A percentile compares a stretch with the other conserved stretches of the same genome.
These are phyloP conservation scores for Paratrypauchen microcephalus DNA, from an alignment of 2,797 vertebrate species.

Conservation along the genomic window DNA sequence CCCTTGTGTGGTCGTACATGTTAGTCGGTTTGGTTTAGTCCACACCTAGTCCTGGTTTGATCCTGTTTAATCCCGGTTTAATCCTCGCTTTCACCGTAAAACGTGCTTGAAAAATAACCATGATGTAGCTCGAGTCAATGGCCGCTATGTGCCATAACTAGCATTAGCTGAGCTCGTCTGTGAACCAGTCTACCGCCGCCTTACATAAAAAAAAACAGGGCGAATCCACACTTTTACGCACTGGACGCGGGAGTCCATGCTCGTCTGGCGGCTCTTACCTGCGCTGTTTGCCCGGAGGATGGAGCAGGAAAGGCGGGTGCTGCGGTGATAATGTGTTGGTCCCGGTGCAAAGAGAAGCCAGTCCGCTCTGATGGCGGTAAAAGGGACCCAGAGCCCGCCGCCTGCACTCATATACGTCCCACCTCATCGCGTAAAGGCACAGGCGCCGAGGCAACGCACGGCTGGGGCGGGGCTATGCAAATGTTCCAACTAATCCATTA, in stretches of 20 bases:
- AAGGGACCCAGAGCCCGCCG: slow-evolving; percentile 91
- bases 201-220: background rate
- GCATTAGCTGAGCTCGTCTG: slow-evolving; percentile 56
- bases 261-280: slow-evolving; percentile 59
- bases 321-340: slow-evolving; percentile 69
- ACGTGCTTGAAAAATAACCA: slow-evolving; percentile 34
- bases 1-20: background rate
- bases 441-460: background rate
- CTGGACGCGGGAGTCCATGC: background rate
- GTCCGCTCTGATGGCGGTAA: slow-evolving; percentile 91
- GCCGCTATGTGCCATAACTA: slow-evolving; percentile 57
- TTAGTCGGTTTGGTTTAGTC: background rate
- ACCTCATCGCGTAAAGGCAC: slow-evolving; percentile 78
- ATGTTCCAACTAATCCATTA: too few relatives aligned
- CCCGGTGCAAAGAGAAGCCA: slow-evolving; percentile 72
- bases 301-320: slow-evolving; percentile 51
- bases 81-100: background rate
- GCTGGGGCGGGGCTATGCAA: background rate
- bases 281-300: slow-evolving; percentile 49
- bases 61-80: background rate
- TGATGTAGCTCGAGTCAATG: slow-evolving; percentile 75
- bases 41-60: background rate
- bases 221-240: slow-evolving; percentile 11
- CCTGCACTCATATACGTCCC: slow-evolving; percentile 94
- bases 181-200: slow-evolving; percentile 1